Percentiles rank a stretch among this genome's conserved stretches.
These are phyloP conservation scores for Dolichopus griseipennis DNA, from an alignment of 2,888 invertebrate species.

Conservation along the genomic window DNA sequence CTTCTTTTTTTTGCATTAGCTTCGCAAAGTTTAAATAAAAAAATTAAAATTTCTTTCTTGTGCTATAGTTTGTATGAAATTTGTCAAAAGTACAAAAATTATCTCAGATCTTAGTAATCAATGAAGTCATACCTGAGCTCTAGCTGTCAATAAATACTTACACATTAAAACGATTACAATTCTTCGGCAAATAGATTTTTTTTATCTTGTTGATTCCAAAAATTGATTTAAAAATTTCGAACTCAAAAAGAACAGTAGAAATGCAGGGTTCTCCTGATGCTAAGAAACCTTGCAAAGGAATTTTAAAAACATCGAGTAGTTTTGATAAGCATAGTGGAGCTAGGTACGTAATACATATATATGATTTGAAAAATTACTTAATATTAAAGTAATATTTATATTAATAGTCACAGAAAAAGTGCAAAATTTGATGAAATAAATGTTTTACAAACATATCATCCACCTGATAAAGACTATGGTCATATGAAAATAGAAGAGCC, in stretches of 20 bases:
- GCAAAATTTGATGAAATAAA: conserved; percentile 98
- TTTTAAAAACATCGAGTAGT: conserved; percentile 85
- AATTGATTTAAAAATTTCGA: not conserved
- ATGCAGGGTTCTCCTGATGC: conserved; percentile 42
- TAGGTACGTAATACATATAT: conserved; percentile 43
- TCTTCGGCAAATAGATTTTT: not conserved
- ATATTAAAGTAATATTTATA: not conserved
- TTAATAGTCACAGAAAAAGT: conserved; percentile 46
- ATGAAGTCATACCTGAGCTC: not conserved
- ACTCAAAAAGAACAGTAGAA: conserved; percentile 11
- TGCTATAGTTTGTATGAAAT: not conserved
- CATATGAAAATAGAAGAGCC: conserved; percentile 99
- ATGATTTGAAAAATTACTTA: not conserved
- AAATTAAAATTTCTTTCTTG: not conserved
- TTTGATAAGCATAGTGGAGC: conserved; percentile 59
- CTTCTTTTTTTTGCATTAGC: not conserved
- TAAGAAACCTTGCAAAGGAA: conserved; percentile 57
- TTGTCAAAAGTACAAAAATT: not conserved
- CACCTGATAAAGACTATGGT: conserved; percentile 96
- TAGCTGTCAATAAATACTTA: not conserved
- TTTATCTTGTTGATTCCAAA: not conserved
- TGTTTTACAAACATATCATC: conserved; percentile 95
- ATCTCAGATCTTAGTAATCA: not conserved
- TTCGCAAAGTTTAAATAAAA: not conserved
- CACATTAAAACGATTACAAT: not conserved